Base-by-base conservation (phyloP, 2,888 invertebrate species). In the Matsumyia berberina region DNA sequence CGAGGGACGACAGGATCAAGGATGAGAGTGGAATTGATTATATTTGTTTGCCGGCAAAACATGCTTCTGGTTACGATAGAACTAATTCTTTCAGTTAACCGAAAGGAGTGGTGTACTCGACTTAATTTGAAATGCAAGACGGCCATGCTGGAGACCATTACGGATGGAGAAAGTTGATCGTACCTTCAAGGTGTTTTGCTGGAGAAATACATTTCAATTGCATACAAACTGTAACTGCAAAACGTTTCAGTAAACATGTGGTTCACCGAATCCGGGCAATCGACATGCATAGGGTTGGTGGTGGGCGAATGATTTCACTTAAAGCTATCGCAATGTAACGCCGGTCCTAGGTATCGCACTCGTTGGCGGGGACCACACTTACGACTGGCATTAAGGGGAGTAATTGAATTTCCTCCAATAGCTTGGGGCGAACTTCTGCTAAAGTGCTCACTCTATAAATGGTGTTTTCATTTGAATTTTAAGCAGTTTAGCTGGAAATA, bases 1-100 rank as follows among this genome's bases (percentile, higher is more conserved):
- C 37, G 55, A 9, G 35, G 29, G 17, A 66, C 19, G 35, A 66
- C 19, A 29, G 62, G 78, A 78, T 73, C 60, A 67, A 69, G 73
- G 67, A 78, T 77, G 66, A 72, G 82, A 58, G n/a, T 31, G 35
- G 83, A 79, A 83, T 83, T 79, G 69, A 74, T 83, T 78, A 83
- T 78, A 83, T 79, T 79, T 83, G 79, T 74, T 78, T 74, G 73
- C 55, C 67, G 57, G 79, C 73, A 55, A 69, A 73, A 69, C 67
- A 78, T 67, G 83, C 72, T 69, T 64, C 79, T 62, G 73, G 73
- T 79, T 66, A 46, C 57, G 67, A 62, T 78, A 62, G 44, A 83
- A 66, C 55, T 69, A 83, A 69, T 78, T 83, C 69, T 46, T 73
- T 73, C 58, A 46, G 35, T 64, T 67, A 69, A 76, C 77, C 77